Percentiles rank a stretch among this genome's conserved stretches.
Conservation (phyloP, 2,113 vertebrate genomes). For the Catharus bicknelli region DNA sequence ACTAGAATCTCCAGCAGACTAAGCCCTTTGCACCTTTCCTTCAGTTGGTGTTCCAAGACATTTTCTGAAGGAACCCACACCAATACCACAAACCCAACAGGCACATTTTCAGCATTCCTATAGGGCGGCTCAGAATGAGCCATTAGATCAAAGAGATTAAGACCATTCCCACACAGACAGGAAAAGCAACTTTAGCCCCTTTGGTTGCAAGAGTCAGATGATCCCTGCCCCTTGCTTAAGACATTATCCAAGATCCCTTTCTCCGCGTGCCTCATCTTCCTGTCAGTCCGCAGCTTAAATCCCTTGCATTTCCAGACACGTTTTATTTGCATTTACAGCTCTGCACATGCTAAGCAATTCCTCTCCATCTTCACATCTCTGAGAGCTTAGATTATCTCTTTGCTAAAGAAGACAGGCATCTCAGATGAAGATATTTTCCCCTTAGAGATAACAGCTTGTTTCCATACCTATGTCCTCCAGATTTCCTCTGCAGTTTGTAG, state of each 20-base stretch:
- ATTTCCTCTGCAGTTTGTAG: neutral
- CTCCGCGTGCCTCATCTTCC: neutral
- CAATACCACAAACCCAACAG: neutral
- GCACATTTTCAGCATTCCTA: neutral
- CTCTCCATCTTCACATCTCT: neutral
- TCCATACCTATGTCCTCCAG: neutral
- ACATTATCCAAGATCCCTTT: neutral
- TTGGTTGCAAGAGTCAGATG: neutral
- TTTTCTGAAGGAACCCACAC: neutral
- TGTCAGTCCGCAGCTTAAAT: neutral
- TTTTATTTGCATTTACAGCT: neutral
- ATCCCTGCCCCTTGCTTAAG: neutral
- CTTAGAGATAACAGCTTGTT: neutral
- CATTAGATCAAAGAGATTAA: neutral
- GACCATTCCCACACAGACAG: neutral
- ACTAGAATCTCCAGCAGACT: neutral
- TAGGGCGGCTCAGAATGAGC: neutral
- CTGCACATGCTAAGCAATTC: neutral
- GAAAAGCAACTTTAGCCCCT: slow-evolving; percentile 24
- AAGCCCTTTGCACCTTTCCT: neutral
- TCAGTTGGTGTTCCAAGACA: neutral
- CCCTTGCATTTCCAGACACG: neutral
- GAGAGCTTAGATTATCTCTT: neutral
- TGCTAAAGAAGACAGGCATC: neutral
- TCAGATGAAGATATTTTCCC: neutral